Conservation (phyloP, 1,140 invertebrate genomes). For the Zaprionus davidi region DNA sequence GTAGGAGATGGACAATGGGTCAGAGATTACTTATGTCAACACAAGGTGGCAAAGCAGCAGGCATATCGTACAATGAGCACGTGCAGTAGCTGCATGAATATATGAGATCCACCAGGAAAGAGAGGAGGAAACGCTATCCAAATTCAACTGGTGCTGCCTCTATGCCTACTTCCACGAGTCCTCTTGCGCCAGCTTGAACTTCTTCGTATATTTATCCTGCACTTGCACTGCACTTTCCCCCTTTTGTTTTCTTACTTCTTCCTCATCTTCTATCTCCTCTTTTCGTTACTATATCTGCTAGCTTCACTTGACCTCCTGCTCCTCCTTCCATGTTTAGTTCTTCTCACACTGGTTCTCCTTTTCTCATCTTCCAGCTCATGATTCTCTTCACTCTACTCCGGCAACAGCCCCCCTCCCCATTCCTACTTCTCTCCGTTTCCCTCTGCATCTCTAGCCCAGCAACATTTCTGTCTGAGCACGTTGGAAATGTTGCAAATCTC, state of each 20-base stretch:
- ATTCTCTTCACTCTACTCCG: not conserved
- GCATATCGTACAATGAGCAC: conserved; percentile 38
- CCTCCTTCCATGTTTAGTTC: not conserved
- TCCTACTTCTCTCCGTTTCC: not conserved
- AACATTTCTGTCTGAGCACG: conserved; percentile 12
- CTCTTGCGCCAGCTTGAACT: not conserved
- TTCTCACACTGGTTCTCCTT: not conserved
- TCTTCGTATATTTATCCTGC: not conserved
- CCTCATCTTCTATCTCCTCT: not conserved
- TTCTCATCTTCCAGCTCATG: not conserved
- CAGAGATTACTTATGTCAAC: conserved; percentile 74
- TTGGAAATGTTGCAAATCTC: conserved; percentile 57
- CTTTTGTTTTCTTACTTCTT: not conserved
- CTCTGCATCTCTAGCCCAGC: not conserved
- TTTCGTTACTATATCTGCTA: not conserved
- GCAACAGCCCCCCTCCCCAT: not conserved
- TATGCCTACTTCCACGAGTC: not conserved
- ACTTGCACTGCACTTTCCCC: not conserved
- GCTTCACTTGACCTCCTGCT: not conserved
- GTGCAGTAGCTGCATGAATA: conserved; percentile 59
- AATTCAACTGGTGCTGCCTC: not conserved
- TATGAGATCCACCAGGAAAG: conserved; percentile 56
- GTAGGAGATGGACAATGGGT: conserved; percentile 21
- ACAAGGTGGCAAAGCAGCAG: conserved; percentile 51
- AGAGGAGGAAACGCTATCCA: not conserved